A percentile compares a stretch with the other conserved stretches of the same genome.
phyloP scores from a whole-genome alignment of 1,140 invertebrate species.

The Hormaphis cornu region DNA sequence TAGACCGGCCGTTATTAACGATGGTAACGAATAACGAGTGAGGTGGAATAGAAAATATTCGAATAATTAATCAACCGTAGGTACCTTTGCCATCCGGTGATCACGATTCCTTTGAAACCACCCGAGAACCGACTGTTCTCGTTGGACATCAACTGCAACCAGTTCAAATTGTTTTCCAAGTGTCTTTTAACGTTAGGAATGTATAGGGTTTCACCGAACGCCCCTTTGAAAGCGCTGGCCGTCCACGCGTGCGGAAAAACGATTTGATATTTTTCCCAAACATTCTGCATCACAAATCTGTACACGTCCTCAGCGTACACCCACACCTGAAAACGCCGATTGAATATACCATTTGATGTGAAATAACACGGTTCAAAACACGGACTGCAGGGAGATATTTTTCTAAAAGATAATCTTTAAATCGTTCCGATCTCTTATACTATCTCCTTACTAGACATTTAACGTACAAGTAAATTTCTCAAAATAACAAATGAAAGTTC shows the following conservation, averaged over 20 bases:
- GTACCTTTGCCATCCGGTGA: slow-evolving; percentile 62
- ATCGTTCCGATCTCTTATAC: too few species aligned
- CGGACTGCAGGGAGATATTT: slow-evolving; percentile 13
- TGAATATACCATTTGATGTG: not conserved
- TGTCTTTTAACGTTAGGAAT: slow-evolving; percentile 55
- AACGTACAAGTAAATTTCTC: too few species aligned
- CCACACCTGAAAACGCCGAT: slow-evolving; percentile 44
- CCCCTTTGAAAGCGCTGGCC: slow-evolving; percentile 85
- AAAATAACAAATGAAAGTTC: too few species aligned
- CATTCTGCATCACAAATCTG: slow-evolving; percentile 46
- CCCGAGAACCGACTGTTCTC: slow-evolving; percentile 49
- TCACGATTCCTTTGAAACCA: slow-evolving; percentile 51
- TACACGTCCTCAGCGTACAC: slow-evolving; percentile 51
- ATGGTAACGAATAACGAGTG: not conserved
- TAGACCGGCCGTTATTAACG: too few species aligned
- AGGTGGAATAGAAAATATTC: too few species aligned
- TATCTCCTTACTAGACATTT: too few species aligned
- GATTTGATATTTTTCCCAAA: slow-evolving; percentile 69
- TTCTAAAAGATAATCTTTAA: too few species aligned
- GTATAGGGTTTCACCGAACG: slow-evolving; percentile 67
- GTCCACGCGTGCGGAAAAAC: slow-evolving; percentile 84
- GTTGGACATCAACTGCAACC: slow-evolving; percentile 56
- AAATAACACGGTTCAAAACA: slow-evolving; percentile 42
- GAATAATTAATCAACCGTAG: not conserved
- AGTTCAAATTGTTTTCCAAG: slow-evolving; percentile 61